These are phyloP conservation scores for Coecobrya sp. DNA, from an alignment of 2,888 invertebrate genomes.

Conservation along the genomic window DNA sequence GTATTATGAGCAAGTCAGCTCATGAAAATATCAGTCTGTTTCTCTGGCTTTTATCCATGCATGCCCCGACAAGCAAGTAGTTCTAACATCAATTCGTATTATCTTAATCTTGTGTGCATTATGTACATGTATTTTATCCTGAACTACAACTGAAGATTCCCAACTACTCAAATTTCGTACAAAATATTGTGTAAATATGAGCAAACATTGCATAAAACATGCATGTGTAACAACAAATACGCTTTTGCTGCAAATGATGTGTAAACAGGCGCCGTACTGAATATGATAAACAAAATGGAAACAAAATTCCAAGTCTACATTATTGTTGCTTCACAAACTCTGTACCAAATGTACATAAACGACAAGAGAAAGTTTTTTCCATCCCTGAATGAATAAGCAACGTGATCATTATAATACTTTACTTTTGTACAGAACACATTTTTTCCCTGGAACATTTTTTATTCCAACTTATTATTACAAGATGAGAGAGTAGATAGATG, in stretches of 20 bases:
- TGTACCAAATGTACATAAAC: not conserved
- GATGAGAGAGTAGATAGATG: not conserved
- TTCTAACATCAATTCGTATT: conserved; percentile 44
- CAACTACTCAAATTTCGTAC: conserved; percentile 3
- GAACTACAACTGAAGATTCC: not conserved
- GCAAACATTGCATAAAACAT: conserved; percentile 46
- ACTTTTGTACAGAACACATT: not conserved
- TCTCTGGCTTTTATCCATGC: not conserved
- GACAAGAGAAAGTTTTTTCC: not conserved
- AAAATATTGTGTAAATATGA: conserved; percentile 52
- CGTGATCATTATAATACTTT: not conserved
- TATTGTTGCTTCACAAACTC: not conserved
- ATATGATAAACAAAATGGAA: not conserved
- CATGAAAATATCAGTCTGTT: conserved; percentile 38
- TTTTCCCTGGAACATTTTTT: conserved; percentile 29
- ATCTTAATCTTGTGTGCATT: conserved; percentile 32
- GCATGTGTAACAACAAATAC: conserved; percentile 36
- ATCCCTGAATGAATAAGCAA: conserved; percentile 31
- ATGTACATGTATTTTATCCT: not conserved
- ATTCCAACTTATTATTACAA: conserved; percentile 7
- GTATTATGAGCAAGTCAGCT: too few relatives aligned
- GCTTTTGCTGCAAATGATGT: conserved; percentile 47
- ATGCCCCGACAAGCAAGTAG: not conserved
- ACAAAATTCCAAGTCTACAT: not conserved
- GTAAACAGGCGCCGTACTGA: conserved; percentile 51